Evolutionary conservation across 2,888 invertebrate genomes (phyloP), one percentile per base, ranked within the genome.

Genomic region (Alentia gelatinosa): DNA sequence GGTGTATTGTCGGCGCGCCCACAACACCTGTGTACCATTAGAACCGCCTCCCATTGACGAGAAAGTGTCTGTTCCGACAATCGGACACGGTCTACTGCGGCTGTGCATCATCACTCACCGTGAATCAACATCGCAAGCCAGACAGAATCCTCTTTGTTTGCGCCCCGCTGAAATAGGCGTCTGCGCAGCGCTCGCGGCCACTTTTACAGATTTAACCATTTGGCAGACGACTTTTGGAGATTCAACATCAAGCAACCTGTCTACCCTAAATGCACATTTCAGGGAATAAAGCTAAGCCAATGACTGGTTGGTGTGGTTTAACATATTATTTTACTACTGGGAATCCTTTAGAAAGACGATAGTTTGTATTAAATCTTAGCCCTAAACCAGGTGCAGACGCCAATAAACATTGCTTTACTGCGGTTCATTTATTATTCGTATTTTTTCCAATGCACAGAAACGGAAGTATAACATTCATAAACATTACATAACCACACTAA

Each of bases 21-120:
- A 63, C 63, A 63, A 63, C 74, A 74, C 74, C 74, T 74, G 74
- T 74, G 74, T 74, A 74, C 74, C 74, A 74, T 74, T 74, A 74
- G 74, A 35, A 5, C 74, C 74, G 74, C 74, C 74, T 35, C 74
- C 23, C 35, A 33, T 26, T 74, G 74, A 74, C 74, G 74, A 35
- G 74, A 74, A 74, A 74, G 74, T 74, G 74, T 74, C 74, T 74
- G 33, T 74, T 74, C 74, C 63, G 30, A 74, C 74, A 74, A 33
- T 74, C 74, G 74, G 74, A 33, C 35, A 74, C 23, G 74, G 33
- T 74, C 74, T 74, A 35, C 23, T 74, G 74, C 4, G 5, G 12
- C 5, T 7, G 33, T 23, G 35, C 74, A 74, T 33, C 74, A 74
- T 74, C 74, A 74, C 74, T 74, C 74, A 74, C 74, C 74, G 74